phyloP scores from a whole-genome alignment of 2,797 vertebrate genomes.

The Pangasius krempfi region DNA sequence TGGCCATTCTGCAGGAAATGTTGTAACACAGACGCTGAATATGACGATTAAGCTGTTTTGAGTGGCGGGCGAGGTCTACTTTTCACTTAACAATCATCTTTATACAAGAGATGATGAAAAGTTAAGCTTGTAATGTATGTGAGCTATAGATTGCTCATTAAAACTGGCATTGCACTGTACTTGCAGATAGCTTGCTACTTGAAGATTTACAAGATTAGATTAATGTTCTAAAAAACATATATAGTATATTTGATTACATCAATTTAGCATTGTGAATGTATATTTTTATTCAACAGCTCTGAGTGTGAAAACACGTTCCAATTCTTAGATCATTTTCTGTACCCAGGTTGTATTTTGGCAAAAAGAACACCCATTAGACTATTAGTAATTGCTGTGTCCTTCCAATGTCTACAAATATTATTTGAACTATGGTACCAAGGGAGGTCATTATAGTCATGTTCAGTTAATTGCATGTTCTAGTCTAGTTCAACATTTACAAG shows the following conservation, averaged over 20 bases:
- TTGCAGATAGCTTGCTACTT: conserved; percentile 26
- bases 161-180: conserved; percentile 26
- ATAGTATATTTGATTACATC: background rate
- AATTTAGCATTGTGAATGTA: conserved; percentile 7
- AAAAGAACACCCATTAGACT: conserved; percentile 51
- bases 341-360: conserved; percentile 48
- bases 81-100: conserved; percentile 35
- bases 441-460: conserved; percentile 58
- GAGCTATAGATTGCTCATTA: conserved; percentile 53
- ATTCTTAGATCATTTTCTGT: conserved; percentile 48
- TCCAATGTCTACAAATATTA: conserved; percentile 49
- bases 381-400: conserved; percentile 41
- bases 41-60: conserved; percentile 58
- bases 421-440: conserved; percentile 52
- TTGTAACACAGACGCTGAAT: conserved; percentile 66
- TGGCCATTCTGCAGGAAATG: conserved; percentile 65
- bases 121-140: conserved; percentile 73
- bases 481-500: conserved; percentile 31
- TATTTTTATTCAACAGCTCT: conserved; percentile 26
- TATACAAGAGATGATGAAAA: conserved; percentile 68
- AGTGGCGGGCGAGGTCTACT: conserved; percentile 30
- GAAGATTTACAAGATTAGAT: background rate
- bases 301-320: conserved; percentile 48
- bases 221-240: background rate
- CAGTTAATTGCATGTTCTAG: conserved; percentile 46